These are phyloP conservation scores for honey bee (Apis mellifera) DNA, from an alignment of 1,140 invertebrate species.

Conservation along the genomic window Amel_HAv3.1 CM009936.2:9886001-9886500, in stretches of 20 bases:
- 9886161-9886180: background rate
- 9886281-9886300: background rate
- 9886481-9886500: no score
- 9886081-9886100: background rate
- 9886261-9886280: background rate
- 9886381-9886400: background rate
- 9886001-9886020: background rate
- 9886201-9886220: background rate
- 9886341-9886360: background rate
- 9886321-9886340: background rate
- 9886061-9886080: background rate
- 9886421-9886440: no score
- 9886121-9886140: background rate
- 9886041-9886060: background rate
- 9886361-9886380: background rate
- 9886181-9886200: background rate
- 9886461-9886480: no score
- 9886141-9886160: no score
- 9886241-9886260: background rate
- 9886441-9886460: no score
- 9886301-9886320: background rate
- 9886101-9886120: background rate
- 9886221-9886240: background rate
- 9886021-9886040: background rate
- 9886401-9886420: background rate